Evolutionary conservation across 1,140 invertebrate species (phyloP).

Genomic region (Sinella curviseta): DNA sequence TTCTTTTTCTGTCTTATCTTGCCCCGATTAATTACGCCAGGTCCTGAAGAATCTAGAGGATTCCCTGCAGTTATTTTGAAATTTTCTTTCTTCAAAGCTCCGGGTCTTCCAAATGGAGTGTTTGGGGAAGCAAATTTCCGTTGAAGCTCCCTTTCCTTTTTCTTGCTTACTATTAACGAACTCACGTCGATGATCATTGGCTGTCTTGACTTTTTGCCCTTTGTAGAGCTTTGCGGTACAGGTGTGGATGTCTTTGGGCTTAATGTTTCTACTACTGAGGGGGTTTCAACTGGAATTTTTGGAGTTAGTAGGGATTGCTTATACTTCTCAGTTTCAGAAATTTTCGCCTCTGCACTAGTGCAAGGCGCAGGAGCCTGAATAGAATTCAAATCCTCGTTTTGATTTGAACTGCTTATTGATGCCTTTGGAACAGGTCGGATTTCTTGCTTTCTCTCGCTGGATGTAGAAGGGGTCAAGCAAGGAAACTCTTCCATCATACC

Average conservation of each 20-base stretch:
- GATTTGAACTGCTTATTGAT: no score
- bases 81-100: neutral
- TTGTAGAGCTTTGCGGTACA: no score
- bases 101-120: neutral
- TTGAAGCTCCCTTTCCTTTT: neutral
- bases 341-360: no score
- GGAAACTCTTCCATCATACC: no score
- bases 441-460: no score
- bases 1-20: constrained; percentile 46
- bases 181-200: constrained; percentile 35
- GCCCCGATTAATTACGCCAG: constrained; percentile 37
- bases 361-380: no score
- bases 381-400: no score
- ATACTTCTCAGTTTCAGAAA: no score
- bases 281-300: neutral
- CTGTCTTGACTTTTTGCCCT: constrained; percentile 31
- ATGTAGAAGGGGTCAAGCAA: neutral
- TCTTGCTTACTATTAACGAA: neutral
- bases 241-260: no score
- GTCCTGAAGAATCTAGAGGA: constrained; percentile 45
- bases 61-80: constrained; percentile 38
- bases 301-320: neutral
- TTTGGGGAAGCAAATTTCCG: neutral
- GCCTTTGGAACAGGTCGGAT: no score
- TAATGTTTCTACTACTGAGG: no score